Evolutionary conservation across 2,797 vertebrate species (phyloP).

Genomic region (Sebastes iracundus): DNA sequence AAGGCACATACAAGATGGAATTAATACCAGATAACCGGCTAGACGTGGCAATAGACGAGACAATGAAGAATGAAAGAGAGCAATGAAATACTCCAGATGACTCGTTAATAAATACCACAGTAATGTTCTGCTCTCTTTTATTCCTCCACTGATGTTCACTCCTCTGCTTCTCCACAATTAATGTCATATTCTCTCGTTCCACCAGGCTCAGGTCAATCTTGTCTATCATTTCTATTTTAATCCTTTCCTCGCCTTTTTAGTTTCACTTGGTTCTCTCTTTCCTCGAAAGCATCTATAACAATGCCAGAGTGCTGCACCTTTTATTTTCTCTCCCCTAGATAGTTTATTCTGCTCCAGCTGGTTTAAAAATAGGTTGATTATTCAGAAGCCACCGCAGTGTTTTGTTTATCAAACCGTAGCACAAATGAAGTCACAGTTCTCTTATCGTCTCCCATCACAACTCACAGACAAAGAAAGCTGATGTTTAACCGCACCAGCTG

Average conservation of each 20-base stretch:
- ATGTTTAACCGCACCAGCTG: constrained; percentile 7
- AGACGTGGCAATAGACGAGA: neutral
- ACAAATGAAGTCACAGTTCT: constrained; percentile 9
- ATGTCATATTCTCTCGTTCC: neutral
- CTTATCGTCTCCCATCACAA: neutral
- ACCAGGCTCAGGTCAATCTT: neutral
- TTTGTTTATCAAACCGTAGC: constrained; percentile 13
- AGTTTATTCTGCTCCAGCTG: constrained; percentile 4
- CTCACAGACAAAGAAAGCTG: neutral
- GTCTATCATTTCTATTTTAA: constrained; percentile 35
- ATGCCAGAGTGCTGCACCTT: constrained; percentile 9
- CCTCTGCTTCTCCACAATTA: neutral
- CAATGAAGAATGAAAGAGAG: neutral
- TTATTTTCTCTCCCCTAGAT: neutral
- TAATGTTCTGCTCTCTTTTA: constrained; percentile 1
- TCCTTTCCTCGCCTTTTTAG: neutral
- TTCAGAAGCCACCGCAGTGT: constrained; percentile 14
- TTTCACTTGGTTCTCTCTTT: neutral
- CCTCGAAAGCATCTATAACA: neutral
- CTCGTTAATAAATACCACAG: neutral
- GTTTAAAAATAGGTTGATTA: constrained; percentile 49
- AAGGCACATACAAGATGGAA: constrained; percentile 14
- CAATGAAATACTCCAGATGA: constrained; percentile 20
- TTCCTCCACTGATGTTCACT: neutral
- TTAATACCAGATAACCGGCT: constrained; percentile 38